These are phyloP conservation scores for Sinhomidia bicolor DNA, from an alignment of 2,888 invertebrate species.

Conservation along the genomic window DNA sequence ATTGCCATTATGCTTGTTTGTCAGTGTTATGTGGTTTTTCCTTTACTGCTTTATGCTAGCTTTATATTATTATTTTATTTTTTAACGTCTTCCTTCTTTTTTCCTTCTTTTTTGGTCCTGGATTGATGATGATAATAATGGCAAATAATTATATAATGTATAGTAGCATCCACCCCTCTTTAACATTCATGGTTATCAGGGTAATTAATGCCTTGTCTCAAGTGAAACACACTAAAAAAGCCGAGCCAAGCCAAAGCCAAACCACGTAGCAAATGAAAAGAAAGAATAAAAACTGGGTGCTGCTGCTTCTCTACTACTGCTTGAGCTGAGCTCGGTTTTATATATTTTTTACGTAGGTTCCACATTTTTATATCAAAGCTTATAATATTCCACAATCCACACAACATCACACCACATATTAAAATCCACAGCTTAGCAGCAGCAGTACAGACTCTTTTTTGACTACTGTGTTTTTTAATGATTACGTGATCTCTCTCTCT, in stretches of 20 bases:
- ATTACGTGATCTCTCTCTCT: slow-evolving; percentile 65
- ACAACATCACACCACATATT: neutral
- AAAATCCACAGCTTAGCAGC: neutral
- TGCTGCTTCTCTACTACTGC: neutral
- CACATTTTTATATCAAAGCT: slow-evolving; percentile 10
- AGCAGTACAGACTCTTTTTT: no score
- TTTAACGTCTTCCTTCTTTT: slow-evolving; percentile 12
- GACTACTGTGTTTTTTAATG: slow-evolving; percentile 58
- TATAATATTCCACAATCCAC: slow-evolving; percentile 35
- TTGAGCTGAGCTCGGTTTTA: neutral
- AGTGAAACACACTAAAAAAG: slow-evolving; percentile 46
- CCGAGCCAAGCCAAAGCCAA: neutral
- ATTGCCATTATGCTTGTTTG: neutral
- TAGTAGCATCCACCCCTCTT: slow-evolving; percentile 71
- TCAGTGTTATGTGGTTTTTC: no score
- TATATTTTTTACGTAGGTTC: slow-evolving; percentile 5
- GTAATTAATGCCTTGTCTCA: slow-evolving; percentile 72
- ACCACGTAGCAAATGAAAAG: neutral
- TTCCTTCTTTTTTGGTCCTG: slow-evolving; percentile 41
- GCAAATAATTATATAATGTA: slow-evolving; percentile 69
- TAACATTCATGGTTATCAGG: slow-evolving; percentile 72
- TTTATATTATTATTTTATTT: neutral
- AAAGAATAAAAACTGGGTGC: slow-evolving; percentile 40
- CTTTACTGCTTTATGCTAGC: no score
- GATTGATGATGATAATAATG: slow-evolving; percentile 64